These are phyloP conservation scores for Montifringilla adamsi DNA, from an alignment of 2,113 vertebrate species.

Conservation along the genomic window DNA sequence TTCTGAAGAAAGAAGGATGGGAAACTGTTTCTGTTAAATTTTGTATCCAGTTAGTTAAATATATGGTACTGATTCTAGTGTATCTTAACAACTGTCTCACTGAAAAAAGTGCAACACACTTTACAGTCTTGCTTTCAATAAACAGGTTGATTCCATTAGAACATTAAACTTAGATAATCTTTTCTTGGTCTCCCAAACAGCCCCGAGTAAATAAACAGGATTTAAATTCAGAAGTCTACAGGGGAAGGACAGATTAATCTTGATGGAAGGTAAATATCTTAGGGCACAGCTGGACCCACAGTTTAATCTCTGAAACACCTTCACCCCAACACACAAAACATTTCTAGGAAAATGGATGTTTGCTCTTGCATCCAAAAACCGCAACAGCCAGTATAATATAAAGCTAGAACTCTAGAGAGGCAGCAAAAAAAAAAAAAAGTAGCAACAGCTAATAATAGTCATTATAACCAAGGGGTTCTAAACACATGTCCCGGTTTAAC, in stretches of 20 bases:
- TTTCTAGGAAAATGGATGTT: not conserved
- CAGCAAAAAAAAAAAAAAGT: not conserved
- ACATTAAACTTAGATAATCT: not conserved
- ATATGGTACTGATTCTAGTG: not conserved
- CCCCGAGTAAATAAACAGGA: conserved; percentile 18
- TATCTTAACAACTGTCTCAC: not conserved
- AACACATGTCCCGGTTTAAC: not conserved
- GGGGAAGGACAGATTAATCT: not conserved
- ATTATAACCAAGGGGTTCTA: not conserved
- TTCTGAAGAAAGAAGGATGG: not conserved
- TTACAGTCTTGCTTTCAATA: not conserved
- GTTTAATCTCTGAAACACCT: not conserved
- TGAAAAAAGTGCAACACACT: not conserved
- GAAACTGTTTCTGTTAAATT: not conserved
- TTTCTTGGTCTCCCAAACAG: not conserved
- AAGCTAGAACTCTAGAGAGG: not conserved
- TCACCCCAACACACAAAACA: not conserved
- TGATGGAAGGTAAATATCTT: conserved; percentile 2
- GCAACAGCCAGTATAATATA: not conserved
- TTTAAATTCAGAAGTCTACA: not conserved
- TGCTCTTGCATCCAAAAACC: not conserved
- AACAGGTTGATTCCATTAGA: not conserved
- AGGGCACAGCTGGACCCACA: not conserved
- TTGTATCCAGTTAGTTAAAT: not conserved
- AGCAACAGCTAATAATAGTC: not conserved